Percentiles rank a stretch among this genome's conserved stretches.
Evolutionary conservation across 2,888 invertebrate genomes (phyloP).

Genomic region (Slavum lentiscoides): DNA sequence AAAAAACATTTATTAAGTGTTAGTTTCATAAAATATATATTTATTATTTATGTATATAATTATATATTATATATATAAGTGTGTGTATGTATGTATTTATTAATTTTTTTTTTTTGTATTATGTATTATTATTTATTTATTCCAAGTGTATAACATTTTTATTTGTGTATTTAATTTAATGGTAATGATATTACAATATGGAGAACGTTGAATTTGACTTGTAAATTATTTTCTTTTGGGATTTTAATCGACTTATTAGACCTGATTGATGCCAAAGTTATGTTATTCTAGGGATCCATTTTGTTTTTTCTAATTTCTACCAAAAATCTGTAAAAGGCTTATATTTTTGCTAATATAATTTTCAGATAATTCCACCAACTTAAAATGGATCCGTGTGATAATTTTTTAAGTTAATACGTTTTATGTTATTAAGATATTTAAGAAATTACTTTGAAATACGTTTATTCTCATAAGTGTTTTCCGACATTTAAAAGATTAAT

Average conservation of each 20-base stretch:
- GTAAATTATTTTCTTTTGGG: conserved; percentile 13
- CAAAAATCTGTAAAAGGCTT: not conserved
- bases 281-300: conserved; percentile 6
- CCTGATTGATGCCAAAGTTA: conserved; percentile 46
- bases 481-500: not conserved
- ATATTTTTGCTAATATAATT: not conserved
- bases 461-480: not conserved
- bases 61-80: not conserved
- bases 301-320: not conserved
- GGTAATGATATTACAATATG: conserved; percentile 7
- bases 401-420: conserved; percentile 2
- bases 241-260: conserved; percentile 24
- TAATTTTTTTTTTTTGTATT: not conserved
- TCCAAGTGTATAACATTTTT: not conserved
- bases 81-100: conserved; percentile 10
- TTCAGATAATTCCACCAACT: not conserved
- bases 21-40: conserved; percentile 21
- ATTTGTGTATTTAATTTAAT: conserved; percentile 22
- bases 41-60: conserved; percentile 7
- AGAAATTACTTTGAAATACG: not conserved
- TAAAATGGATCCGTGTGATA: conserved; percentile 21
- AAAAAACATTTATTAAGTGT: conserved; percentile 20
- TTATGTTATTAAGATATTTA: not conserved
- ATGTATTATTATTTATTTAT: conserved; percentile 3
- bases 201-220: conserved; percentile 15